phyloP scores from a whole-genome alignment of 2,888 invertebrate species.

The Dinocampus coccinellae region DNA sequence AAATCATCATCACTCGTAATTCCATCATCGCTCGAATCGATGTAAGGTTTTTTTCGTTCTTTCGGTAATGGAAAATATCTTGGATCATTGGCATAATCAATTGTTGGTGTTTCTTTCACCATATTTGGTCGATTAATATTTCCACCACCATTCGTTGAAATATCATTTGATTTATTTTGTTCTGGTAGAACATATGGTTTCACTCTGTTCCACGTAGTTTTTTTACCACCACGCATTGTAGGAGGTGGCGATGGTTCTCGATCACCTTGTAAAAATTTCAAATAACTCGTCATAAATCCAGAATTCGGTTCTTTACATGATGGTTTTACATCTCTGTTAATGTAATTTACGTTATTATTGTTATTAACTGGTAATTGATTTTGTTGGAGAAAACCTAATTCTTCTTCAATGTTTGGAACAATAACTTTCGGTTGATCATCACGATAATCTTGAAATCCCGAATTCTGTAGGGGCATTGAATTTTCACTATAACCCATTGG shows the following conservation, averaged over 20 bases:
- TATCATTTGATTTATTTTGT: conserved; percentile 49
- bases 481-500: conserved; percentile 66
- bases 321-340: conserved; percentile 76
- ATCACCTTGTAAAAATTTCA: conserved; percentile 87
- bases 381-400: conserved; percentile 81
- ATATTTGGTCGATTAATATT: conserved; percentile 51
- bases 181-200: conserved; percentile 61
- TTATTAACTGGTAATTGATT: conserved; percentile 52
- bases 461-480: conserved; percentile 33
- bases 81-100: conserved; percentile 75
- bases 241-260: conserved; percentile 86
- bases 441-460: conserved; percentile 59
- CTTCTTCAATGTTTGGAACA: conserved; percentile 90
- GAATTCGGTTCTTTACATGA: conserved; percentile 74
- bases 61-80: conserved; percentile 81
- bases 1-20: conserved; percentile 74
- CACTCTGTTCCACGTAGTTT: conserved; percentile 76
- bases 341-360: conserved; percentile 71
- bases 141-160: conserved; percentile 52
- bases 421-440: conserved; percentile 86
- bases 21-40: conserved; percentile 77
- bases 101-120: conserved; percentile 70
- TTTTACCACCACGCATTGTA: conserved; percentile 76
- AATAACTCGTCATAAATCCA: conserved; percentile 89
- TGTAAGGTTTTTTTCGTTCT: conserved; percentile 77